A percentile compares a stretch with the other conserved stretches of the same genome.
phyloP scores from a whole-genome alignment of 2,797 vertebrate species.

The Pampus argenteus region DNA sequence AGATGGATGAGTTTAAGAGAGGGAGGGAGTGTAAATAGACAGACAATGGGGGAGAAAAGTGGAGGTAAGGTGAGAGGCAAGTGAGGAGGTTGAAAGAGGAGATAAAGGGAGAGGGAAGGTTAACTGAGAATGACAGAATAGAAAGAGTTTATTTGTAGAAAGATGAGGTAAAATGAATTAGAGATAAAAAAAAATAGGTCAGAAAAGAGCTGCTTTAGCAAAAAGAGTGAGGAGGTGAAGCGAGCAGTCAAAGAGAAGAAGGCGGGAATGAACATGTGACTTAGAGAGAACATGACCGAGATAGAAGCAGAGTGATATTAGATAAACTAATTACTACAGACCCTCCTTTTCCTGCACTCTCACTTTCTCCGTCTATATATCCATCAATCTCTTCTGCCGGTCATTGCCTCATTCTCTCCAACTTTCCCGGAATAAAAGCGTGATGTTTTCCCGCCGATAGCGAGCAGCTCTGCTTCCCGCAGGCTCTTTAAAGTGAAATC shows the following conservation, averaged over 20 bases:
- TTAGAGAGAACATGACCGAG: conserved; percentile 38
- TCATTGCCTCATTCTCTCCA: conserved; percentile 71
- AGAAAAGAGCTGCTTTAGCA: neutral
- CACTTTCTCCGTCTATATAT: conserved; percentile 54
- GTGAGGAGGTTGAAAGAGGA: neutral
- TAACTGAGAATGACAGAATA: neutral
- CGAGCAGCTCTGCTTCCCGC: conserved; percentile 77
- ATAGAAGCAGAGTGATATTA: conserved; percentile 59
- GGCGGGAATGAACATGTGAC: conserved; percentile 13
- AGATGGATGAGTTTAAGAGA: conserved; percentile 25
- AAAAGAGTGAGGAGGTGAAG: conserved; percentile 10
- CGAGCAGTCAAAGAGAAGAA: conserved; percentile 8
- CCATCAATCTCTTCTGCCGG: conserved; percentile 74
- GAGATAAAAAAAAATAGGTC: neutral
- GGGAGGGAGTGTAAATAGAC: neutral
- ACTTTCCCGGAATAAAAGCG: conserved; percentile 79
- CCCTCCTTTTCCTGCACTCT: conserved; percentile 77
- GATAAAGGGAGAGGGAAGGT: neutral
- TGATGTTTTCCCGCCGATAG: conserved; percentile 80
- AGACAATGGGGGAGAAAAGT: too few species aligned
- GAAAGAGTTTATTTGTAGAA: neutral
- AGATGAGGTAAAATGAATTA: neutral
- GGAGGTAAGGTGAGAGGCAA: neutral
- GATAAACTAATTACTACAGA: conserved; percentile 76
- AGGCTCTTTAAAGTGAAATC: conserved; percentile 82